Evolutionary conservation across 2,888 invertebrate species (phyloP).

Genomic region (Pristionchus entomophagus): DNA sequence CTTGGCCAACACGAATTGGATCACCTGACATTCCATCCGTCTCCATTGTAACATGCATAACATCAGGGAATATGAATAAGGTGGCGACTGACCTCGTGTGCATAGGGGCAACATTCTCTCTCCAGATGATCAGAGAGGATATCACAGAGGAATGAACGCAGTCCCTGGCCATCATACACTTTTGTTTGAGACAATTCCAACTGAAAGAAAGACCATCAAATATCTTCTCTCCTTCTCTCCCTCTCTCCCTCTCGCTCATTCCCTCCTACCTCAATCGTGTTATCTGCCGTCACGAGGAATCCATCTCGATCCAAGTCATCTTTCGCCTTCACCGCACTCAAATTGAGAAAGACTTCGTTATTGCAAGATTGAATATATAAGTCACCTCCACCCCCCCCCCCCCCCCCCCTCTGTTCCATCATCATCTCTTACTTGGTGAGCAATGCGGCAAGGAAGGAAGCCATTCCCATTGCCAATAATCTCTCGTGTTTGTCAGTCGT

Average conservation of each 20-base stretch:
- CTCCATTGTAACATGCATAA: too few relatives aligned
- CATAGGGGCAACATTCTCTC: conserved; percentile 32
- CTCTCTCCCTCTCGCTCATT: not conserved
- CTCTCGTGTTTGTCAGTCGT: not conserved
- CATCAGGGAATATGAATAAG: too few relatives aligned
- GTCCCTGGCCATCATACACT: not conserved
- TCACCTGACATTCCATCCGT: not conserved
- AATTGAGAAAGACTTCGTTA: not conserved
- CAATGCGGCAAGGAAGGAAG: not conserved
- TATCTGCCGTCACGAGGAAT: conserved; percentile 9
- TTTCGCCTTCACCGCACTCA: not conserved
- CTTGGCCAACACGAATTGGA: conserved; percentile 24
- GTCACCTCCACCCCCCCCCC: too few relatives aligned
- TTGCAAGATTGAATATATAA: not conserved
- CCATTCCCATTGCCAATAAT: not conserved
- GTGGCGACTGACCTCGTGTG: conserved; percentile 15
- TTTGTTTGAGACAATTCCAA: not conserved
- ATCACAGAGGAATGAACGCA: not conserved
- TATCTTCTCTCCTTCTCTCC: not conserved
- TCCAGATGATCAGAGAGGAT: not conserved
- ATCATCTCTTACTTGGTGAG: not conserved
- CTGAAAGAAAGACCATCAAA: not conserved
- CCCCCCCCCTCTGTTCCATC: not conserved
- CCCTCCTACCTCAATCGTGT: conserved; percentile 25
- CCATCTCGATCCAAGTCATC: not conserved